Base-by-base conservation (phyloP, 1,140 invertebrate species). In the Diabrotica undecimpunctata region DNA sequence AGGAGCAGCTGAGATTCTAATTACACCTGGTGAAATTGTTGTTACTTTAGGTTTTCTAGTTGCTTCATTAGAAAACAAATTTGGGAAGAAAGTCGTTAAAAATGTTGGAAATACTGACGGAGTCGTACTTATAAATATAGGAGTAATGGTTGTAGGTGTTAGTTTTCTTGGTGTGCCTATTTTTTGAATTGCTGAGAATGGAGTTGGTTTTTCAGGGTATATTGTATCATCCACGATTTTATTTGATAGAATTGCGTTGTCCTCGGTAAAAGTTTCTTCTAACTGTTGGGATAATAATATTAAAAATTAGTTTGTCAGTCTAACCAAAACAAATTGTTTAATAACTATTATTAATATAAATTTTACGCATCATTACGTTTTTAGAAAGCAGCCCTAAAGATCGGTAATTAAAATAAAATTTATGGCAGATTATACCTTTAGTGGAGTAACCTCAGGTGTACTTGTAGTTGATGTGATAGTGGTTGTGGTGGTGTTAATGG, bases 381-480 rank as follows among this genome's bases (percentile, higher is more conserved):
- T 25, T 2, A 25, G 25, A 25, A 25, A 25, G 25, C 1, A 25
- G 25, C 4, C 25, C 25, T 25, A 25, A 25, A 25, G n/a, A 25
- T 25, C 1, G 4, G 25, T 25, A 25, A 25, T 25, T 25, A 25
- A 25, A 25, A 25, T 25, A 25, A 25, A 25, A 25, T 25, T 4
- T 25, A 25, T 25, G 1, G 25, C 25, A 25, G 25, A 25, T 25
- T 2, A 25, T 25, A 25, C 25, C 25, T 25, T 25, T 25, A 25
- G 4, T 25, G 25, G 25, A 25, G 25, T 25, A 25, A 25, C 25
- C 25, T 62, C 67, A 51, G 75, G 71, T 62, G 72, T 77, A 65
- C 77, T 75, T 65, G 77, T 72, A 68, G 77, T 75, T 70, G 72
- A 61, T 13, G 64, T 52, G 10, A 38, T 12, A 38, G 57, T 72